Evolutionary conservation across 2,113 vertebrate genomes (phyloP).

Genomic region (Percina caprodes): DNA sequence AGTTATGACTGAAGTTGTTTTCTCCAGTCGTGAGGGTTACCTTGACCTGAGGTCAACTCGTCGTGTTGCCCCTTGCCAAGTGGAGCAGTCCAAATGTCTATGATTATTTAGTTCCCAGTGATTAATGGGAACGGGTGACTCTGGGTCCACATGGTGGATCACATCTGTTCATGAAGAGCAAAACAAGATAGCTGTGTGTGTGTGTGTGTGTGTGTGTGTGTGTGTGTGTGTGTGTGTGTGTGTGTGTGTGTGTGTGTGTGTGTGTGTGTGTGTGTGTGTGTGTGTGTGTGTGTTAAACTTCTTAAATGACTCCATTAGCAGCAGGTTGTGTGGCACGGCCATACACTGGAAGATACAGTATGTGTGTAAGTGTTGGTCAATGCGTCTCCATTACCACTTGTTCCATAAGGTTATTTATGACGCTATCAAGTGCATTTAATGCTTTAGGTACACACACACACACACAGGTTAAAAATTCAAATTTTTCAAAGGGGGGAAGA

Average conservation of each 20-base stretch:
- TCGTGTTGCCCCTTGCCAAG: not conserved
- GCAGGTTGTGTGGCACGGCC: not conserved
- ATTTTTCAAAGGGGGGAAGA: not conserved
- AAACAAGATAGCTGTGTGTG: not conserved
- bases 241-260: too few relatives aligned
- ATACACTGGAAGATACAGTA: not conserved
- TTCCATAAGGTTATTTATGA: slow-evolving; percentile 8
- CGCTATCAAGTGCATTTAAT: slow-evolving; percentile 22
- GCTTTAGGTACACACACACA: slow-evolving; percentile 2
- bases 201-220: too few relatives aligned
- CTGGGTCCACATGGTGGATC: not conserved
- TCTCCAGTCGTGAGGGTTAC: not conserved
- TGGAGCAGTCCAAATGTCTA: not conserved
- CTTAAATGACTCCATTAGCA: not conserved
- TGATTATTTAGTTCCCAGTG: not conserved
- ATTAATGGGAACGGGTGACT: not conserved
- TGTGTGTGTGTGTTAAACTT: too few relatives aligned
- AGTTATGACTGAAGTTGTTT: not conserved
- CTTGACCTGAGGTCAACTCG: not conserved
- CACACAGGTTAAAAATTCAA: not conserved
- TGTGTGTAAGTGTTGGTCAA: slow-evolving; percentile 12
- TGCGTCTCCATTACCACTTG: slow-evolving; percentile 4
- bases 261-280: too few relatives aligned
- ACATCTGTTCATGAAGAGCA: not conserved
- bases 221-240: too few relatives aligned